Evolutionary conservation across 2,113 vertebrate genomes (phyloP).

Genomic region (Phaethornis superciliosus): DNA sequence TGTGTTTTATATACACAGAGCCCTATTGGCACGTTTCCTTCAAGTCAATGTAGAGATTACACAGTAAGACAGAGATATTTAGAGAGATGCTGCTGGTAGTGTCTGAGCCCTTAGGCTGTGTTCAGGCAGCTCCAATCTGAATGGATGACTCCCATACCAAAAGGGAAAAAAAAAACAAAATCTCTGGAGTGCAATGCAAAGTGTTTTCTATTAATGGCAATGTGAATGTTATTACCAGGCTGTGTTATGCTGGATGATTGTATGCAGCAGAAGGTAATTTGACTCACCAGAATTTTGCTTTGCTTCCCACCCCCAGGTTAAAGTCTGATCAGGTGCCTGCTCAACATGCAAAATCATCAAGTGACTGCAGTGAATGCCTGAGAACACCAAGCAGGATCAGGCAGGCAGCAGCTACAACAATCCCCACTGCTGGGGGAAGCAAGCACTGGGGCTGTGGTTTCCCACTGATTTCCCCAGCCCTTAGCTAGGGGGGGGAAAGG

Average conservation of each 20-base stretch:
- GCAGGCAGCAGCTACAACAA: neutral
- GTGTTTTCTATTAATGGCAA: slow-evolving; percentile 48
- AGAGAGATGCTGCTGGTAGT: slow-evolving; percentile 39
- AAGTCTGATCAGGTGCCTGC: slow-evolving; percentile 15
- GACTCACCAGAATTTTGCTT: slow-evolving; percentile 36
- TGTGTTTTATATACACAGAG: slow-evolving; percentile 14
- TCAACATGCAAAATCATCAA: neutral
- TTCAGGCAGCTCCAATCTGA: slow-evolving; percentile 55
- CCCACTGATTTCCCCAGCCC: neutral
- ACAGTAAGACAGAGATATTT: slow-evolving; percentile 22
- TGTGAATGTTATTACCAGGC: neutral
- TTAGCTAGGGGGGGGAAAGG: neutral
- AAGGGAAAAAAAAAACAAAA: neutral
- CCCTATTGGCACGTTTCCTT: slow-evolving; percentile 20
- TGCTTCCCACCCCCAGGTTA: slow-evolving; percentile 47
- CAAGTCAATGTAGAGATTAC: slow-evolving; percentile 4
- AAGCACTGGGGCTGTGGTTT: neutral
- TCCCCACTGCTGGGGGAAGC: fast-evolving
- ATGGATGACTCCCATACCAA: slow-evolving; percentile 34
- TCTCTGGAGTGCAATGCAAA: slow-evolving; percentile 22
- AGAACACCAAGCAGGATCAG: neutral
- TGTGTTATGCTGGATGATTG: neutral
- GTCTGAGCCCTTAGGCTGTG: slow-evolving; percentile 57
- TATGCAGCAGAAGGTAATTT: slow-evolving; percentile 46
- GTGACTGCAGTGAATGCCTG: neutral